Conservation (phyloP, 1,140 invertebrate species). For the Paramacrobiotus metropolitanus region DNA sequence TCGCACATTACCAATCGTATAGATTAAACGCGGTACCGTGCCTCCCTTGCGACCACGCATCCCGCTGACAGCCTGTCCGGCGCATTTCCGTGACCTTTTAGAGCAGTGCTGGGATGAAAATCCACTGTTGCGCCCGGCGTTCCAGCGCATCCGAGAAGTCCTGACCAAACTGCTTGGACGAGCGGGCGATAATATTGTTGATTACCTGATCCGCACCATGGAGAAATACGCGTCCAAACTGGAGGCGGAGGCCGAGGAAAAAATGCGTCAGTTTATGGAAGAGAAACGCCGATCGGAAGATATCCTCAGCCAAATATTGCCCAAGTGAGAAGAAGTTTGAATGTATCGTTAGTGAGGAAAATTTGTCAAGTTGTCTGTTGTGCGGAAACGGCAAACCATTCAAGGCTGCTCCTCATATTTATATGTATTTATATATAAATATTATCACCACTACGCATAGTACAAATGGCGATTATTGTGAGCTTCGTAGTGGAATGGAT, state of each 20-base stretch:
- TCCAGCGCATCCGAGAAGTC: constrained; percentile 46
- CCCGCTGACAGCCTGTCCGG: not conserved
- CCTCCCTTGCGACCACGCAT: not conserved
- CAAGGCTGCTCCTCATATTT: no score
- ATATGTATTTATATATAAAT: no score
- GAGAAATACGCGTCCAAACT: not conserved
- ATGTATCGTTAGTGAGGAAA: no score
- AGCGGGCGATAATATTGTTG: constrained; percentile 47
- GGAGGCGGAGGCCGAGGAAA: not conserved
- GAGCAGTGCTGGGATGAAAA: constrained; percentile 63
- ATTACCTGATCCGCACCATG: constrained; percentile 79
- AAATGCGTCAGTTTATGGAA: not conserved
- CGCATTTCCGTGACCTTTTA: constrained; percentile 30
- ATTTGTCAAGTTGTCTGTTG: no score
- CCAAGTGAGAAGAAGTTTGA: no score
- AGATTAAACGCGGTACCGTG: not conserved
- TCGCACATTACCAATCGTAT: no score
- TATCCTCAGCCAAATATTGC: not conserved
- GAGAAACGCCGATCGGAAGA: not conserved
- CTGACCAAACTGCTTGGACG: not conserved
- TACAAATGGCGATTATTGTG: no score
- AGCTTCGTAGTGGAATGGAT: no score
- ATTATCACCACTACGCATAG: no score
- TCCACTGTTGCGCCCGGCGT: constrained; percentile 52
- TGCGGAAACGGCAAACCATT: no score